Evolutionary conservation across 1,140 invertebrate species (phyloP), one percentile per base, ranked within the genome.

Genomic region (Carposina sasakii): DNA sequence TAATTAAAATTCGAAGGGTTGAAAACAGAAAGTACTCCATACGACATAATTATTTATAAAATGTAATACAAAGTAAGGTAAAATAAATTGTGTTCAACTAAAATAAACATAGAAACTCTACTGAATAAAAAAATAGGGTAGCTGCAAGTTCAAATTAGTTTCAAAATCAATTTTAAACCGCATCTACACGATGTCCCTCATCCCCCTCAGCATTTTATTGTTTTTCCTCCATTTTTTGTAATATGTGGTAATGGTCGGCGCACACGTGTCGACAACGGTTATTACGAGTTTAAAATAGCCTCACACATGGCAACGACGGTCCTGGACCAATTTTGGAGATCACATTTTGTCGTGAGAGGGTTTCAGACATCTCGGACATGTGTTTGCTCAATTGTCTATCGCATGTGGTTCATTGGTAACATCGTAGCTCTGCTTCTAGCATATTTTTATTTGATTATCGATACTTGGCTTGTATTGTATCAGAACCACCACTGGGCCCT

Each of bases 251-350:
- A 83, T 83, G 78, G 76, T 64, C 63, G 68, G 53, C 65, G 58
- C 76, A 78, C 78, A 83, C 76, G 76, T 83, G 78, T 71, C 70
- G 78, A 68, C 69, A 74, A 76, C 71, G 71, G 71, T 78, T 83
- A 76, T 82, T 82, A 82, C 69, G 76, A 83, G 79, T 83, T 83
- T 83, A 83, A 83, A 83, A 83, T 83, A 83, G 74, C 78, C 76
- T 60, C 61, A 60, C 67, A 67, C 66, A 67, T 69, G 61, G 68
- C 19, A 20, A 20, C 36, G 36, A 22, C 36, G 36, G 36, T 22
- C 52, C 52, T 55, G 57, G 57, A 67, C 59, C 71, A 70, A 71
- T 75, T 75, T 75, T 48, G 66, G 48, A 59, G 61, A 63, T 71
- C 54, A 57, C 57, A 63, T 66, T 64, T 63, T 53, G 44, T 61